These are phyloP conservation scores for Tetramorium bicarinatum DNA, from an alignment of 2,888 invertebrate genomes.

Conservation along the genomic window DNA sequence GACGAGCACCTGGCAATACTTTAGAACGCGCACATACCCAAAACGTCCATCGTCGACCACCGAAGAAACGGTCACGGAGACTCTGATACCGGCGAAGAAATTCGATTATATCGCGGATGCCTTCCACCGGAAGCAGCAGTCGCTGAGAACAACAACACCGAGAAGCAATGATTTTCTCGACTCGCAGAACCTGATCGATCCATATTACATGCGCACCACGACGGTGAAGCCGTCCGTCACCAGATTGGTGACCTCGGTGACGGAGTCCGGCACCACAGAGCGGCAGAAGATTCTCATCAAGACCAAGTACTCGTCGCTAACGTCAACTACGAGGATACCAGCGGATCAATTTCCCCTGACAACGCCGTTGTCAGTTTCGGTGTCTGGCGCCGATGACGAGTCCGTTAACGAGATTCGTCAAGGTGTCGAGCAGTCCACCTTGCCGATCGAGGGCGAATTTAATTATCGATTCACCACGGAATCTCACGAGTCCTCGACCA, in stretches of 20 bases:
- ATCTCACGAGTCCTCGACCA: conserved; percentile 83
- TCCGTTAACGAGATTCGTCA: conserved; percentile 79
- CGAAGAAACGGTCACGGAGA: conserved; percentile 81
- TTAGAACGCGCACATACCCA: conserved; percentile 75
- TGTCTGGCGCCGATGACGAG: conserved; percentile 61
- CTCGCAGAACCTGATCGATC: conserved; percentile 70
- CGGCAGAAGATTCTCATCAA: conserved; percentile 86
- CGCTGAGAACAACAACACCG: conserved; percentile 69
- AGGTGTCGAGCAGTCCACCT: conserved; percentile 82
- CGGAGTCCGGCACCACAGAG: conserved; percentile 86
- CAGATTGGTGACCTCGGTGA: conserved; percentile 86
- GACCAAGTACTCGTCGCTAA: conserved; percentile 83
- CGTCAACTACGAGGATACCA: conserved; percentile 82
- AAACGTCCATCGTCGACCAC: conserved; percentile 75
- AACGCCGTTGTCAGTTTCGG: conserved; percentile 18
- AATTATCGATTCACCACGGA: conserved; percentile 80
- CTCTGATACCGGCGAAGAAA: conserved; percentile 83
- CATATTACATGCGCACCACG: conserved; percentile 73
- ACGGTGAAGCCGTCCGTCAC: conserved; percentile 84
- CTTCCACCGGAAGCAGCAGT: conserved; percentile 80
- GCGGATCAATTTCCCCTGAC: conserved; percentile 48
- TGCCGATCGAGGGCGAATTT: conserved; percentile 85
- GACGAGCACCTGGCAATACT: conserved; percentile 57
- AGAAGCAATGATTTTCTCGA: conserved; percentile 29
- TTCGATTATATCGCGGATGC: conserved; percentile 84